phyloP scores from a whole-genome alignment of 2,888 invertebrate species.

The Folsomia manolachei region DNA sequence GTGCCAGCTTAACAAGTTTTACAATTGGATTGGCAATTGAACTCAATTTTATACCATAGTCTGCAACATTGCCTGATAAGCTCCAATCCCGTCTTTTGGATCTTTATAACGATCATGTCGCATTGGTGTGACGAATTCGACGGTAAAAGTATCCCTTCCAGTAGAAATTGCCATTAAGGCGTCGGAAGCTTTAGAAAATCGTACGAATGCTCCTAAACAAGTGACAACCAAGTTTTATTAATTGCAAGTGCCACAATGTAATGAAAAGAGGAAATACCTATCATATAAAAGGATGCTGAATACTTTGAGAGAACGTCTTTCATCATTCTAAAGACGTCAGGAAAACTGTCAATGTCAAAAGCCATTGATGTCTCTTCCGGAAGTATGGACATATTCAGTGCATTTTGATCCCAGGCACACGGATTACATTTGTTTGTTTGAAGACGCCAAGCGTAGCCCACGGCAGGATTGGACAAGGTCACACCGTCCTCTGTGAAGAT shows the following conservation, averaged over 20 bases:
- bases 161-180: constrained; percentile 14
- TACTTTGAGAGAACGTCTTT: constrained; percentile 1
- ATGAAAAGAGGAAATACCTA: too few species aligned
- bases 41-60: too few species aligned
- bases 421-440: constrained; percentile 11
- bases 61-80: constrained; percentile 28
- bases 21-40: too few species aligned
- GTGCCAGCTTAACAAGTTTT: too few species aligned
- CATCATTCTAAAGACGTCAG: constrained; percentile 9
- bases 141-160: constrained; percentile 14
- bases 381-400: constrained; percentile 3
- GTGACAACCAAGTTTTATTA: too few species aligned
- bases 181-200: constrained; percentile 21
- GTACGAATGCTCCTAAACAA: constrained; percentile 24
- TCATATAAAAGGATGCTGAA: constrained; percentile 11
- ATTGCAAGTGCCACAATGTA: too few species aligned
- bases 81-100: constrained; percentile 20
- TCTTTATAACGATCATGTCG: constrained; percentile 15
- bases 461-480: constrained; percentile 18
- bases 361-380: constrained; percentile 25
- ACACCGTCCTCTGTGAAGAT: constrained; percentile 25
- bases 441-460: constrained; percentile 20
- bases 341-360: constrained; percentile 15
- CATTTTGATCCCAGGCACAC: constrained; percentile 25
- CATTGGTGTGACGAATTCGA: constrained; percentile 26